These are phyloP conservation scores for Bolborhynchus lineola DNA, from an alignment of 2,113 vertebrate species.

Conservation along the genomic window DNA sequence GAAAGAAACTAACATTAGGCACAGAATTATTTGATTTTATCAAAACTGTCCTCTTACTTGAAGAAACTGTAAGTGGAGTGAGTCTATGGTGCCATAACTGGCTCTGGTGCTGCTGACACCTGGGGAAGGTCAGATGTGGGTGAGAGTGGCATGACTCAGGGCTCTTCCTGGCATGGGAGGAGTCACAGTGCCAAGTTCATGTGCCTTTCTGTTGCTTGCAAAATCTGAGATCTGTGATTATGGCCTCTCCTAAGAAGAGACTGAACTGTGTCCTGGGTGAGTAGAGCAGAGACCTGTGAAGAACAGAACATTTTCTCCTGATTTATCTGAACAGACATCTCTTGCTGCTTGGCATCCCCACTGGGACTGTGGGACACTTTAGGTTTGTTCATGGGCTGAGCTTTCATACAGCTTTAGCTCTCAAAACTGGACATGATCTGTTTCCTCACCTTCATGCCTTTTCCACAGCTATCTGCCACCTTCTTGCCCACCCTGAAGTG, in stretches of 20 bases:
- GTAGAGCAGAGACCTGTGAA: not conserved
- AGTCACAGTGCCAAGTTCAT: not conserved
- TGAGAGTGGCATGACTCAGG: conserved; percentile 7
- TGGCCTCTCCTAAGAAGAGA: not conserved
- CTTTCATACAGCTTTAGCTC: not conserved
- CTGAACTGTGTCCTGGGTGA: not conserved
- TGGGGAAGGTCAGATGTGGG: conserved; percentile 17
- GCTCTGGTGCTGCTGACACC: not conserved
- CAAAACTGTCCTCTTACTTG: conserved; percentile 6
- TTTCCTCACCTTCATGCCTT: not conserved
- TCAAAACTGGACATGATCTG: not conserved
- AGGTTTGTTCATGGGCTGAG: not conserved
- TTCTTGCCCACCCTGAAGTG: not conserved
- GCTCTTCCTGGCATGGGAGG: not conserved
- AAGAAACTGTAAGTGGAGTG: not conserved
- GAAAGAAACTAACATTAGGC: not conserved
- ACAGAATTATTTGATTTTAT: conserved; percentile 17
- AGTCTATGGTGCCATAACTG: not conserved
- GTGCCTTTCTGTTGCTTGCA: not conserved
- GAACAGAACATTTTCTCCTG: not conserved
- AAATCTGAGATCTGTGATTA: not conserved
- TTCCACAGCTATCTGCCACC: not conserved
- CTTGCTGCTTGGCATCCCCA: not conserved
- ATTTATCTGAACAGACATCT: not conserved
- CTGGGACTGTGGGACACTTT: not conserved